These are phyloP conservation scores for Drosophila neutralis DNA, from an alignment of 2,888 invertebrate genomes.

Conservation along the genomic window DNA sequence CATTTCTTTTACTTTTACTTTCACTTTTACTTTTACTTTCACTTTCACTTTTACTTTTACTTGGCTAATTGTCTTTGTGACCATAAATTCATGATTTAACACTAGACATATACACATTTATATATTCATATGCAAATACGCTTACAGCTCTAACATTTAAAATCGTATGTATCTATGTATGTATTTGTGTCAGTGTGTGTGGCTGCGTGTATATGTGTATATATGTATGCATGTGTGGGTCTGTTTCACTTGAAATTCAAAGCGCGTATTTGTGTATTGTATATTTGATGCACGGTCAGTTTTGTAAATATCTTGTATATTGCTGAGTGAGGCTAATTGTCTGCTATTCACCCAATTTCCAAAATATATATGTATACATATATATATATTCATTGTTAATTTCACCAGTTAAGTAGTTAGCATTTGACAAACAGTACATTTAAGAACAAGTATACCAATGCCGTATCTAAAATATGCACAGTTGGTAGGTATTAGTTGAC, in stretches of 20 bases:
- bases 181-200: not conserved
- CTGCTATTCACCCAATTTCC: constrained; percentile 6
- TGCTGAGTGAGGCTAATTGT: not conserved
- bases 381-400: constrained; percentile 16
- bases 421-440: constrained; percentile 14
- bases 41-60: constrained; percentile 9
- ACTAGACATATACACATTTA: constrained; percentile 44
- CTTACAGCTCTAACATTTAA: constrained; percentile 57
- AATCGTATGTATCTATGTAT: constrained; percentile 24
- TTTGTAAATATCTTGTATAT: not conserved
- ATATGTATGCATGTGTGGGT: not conserved
- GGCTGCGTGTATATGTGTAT: not conserved
- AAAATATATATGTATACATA: constrained; percentile 1
- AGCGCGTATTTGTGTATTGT: not conserved
- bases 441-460: not conserved
- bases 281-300: not conserved
- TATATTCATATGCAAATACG: constrained; percentile 23
- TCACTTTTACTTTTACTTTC: constrained; percentile 17
- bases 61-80: constrained; percentile 49
- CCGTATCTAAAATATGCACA: constrained; percentile 34
- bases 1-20: not conserved
- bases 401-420: constrained; percentile 19
- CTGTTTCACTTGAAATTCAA: not conserved
- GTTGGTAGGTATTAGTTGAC: constrained; percentile 33
- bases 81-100: constrained; percentile 49